Base-by-base conservation (phyloP, 2,797 vertebrate species). In the Fratercula arctica region DNA sequence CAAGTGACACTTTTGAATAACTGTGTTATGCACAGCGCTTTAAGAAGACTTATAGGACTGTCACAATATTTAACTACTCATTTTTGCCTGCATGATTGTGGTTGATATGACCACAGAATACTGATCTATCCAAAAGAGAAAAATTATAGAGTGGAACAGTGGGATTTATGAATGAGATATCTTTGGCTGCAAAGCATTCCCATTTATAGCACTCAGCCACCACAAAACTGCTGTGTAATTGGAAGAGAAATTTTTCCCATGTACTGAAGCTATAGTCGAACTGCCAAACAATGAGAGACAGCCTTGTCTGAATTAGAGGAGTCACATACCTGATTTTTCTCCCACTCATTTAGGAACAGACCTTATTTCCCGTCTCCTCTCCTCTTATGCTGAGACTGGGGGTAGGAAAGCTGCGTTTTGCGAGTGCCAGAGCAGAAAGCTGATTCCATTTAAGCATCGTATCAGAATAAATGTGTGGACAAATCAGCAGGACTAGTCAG, bases 1-100 rank as follows among this genome's bases (percentile, higher is more conserved):
- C 76, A 82, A 94, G 93, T 93, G 97, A 90, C 94, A 95, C 72
- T 96, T 96, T 92, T 95, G 96, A 97, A 77, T 91, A 96, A 97
- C 96, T 91, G 80, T 88, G 88, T 84, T 92, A 61, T 79, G 69
- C 89, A 59, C 63, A 92, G 77, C 25, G 69, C 80, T 90, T 81
- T 94, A 72, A 72, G 91, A 94, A 96, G 95, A 96, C 93, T 96
- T 97, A 96, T 94, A 97, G 93, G 88, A 93, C 93, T 95, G 95
- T 91, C 94, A 97, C 92, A 94, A 91, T 95, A 97, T 97, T 98
- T 97, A 98, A 98, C 97, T 97, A 95, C 94, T 97, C 97, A 95
- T 96, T 98, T 97, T 97, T 96, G 95, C 98, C 98, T 98, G 98
- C 98, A 98, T 98, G 98, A 98, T 97, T 98, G 96, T 97, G 98